These are phyloP conservation scores for Lucilia sericata DNA, from an alignment of 1,140 invertebrate genomes.

Conservation along the genomic window DNA sequence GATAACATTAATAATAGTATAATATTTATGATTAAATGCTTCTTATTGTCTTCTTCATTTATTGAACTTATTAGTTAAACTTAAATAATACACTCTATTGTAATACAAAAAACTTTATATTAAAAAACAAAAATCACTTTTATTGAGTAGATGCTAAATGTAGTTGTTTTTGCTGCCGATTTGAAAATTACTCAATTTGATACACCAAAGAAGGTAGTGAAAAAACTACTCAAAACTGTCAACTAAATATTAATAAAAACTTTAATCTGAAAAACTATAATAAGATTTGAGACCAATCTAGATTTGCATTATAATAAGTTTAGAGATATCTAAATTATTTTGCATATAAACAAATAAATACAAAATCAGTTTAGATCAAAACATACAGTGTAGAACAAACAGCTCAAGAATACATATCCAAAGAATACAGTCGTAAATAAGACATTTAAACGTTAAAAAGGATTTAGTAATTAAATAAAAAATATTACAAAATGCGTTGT, in stretches of 20 bases:
- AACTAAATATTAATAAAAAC: not conserved
- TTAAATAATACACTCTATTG: not conserved
- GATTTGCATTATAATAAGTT: slow-evolving; percentile 38
- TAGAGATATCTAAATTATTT: not conserved
- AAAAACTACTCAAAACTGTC: slow-evolving; percentile 37
- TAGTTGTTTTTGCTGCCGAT: not conserved
- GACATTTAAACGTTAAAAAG: not conserved
- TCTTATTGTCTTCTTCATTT: not conserved
- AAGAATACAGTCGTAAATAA: not conserved
- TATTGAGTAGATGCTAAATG: not conserved
- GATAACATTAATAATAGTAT: not conserved
- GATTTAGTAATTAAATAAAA: not conserved
- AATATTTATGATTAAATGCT: not conserved
- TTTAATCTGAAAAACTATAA: not conserved
- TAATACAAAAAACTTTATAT: not conserved
- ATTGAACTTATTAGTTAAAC: not conserved
- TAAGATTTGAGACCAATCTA: slow-evolving; percentile 7
- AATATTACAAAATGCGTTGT: slow-evolving; percentile 31
- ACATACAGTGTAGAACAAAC: slow-evolving; percentile 23
- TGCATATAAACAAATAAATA: slow-evolving; percentile 37
- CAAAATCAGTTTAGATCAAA: not conserved
- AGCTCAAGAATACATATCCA: slow-evolving; percentile 28
- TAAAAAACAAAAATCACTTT: not conserved
- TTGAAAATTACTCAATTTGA: slow-evolving; percentile 15
- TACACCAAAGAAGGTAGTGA: not conserved